Percentiles rank a stretch among this genome's conserved stretches.
phyloP scores from a whole-genome alignment of 2,888 invertebrate species.

The Amphipoea lucens region DNA sequence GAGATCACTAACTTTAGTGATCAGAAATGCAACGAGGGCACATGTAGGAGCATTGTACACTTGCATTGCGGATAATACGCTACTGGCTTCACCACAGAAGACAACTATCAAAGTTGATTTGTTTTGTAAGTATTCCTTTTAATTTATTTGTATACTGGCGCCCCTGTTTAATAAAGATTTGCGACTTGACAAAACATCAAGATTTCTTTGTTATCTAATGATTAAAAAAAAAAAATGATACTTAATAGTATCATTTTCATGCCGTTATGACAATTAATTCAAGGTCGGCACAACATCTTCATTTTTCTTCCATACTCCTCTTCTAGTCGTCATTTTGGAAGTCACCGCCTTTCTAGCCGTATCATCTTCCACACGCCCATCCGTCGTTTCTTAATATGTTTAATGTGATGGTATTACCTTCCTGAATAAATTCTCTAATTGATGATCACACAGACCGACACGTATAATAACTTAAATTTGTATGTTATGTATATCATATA shows the following conservation, averaged over 20 bases:
- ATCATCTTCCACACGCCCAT: background rate
- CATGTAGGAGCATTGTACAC: conserved; percentile 92
- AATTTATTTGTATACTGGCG: background rate
- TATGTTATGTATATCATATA: background rate
- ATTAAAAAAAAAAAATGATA: too few species aligned
- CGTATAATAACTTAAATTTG: background rate
- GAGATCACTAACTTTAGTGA: conserved; percentile 78
- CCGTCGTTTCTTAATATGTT: background rate
- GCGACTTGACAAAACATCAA: background rate
- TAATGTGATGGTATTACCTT: background rate
- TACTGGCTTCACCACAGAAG: conserved; percentile 91
- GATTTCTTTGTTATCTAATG: background rate
- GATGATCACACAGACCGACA: too few species aligned
- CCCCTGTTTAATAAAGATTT: background rate
- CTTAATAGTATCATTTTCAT: background rate
- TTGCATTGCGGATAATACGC: conserved; percentile 93
- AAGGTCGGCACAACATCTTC: background rate
- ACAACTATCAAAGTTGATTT: conserved; percentile 92
- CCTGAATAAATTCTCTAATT: background rate
- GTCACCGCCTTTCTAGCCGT: background rate
- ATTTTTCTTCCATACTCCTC: background rate
- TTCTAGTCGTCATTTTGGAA: background rate
- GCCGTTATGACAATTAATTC: background rate
- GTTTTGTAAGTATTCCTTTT: conserved; percentile 88
- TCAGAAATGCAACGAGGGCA: conserved; percentile 87